These are phyloP conservation scores for Holotrichia oblita DNA, from an alignment of 1,140 invertebrate genomes.

Conservation along the genomic window DNA sequence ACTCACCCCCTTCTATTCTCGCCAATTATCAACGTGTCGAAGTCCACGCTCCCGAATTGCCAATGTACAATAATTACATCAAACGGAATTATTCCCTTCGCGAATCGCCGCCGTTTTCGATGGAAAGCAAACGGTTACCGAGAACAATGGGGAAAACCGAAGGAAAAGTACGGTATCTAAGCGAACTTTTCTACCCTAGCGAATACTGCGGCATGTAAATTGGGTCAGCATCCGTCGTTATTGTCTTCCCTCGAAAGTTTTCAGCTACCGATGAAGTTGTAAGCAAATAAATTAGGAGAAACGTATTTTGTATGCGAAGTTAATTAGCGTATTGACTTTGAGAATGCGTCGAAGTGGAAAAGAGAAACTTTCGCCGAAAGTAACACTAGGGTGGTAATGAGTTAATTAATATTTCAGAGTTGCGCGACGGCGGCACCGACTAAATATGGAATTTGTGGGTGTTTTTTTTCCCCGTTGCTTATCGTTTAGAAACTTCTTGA, in stretches of 20 bases:
- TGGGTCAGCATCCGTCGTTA: slow-evolving; percentile 11
- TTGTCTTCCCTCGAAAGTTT: not conserved
- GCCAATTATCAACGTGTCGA: slow-evolving; percentile 7
- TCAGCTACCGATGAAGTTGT: slow-evolving; percentile 10
- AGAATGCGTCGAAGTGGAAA: not conserved
- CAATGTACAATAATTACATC: slow-evolving; percentile 26
- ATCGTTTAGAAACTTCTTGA: not conserved
- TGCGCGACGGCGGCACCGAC: not conserved
- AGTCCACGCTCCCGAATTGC: not conserved
- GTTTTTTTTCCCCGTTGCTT: not conserved
- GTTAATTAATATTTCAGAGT: not conserved
- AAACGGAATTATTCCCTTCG: slow-evolving; percentile 8
- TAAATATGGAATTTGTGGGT: not conserved
- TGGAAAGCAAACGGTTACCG: not conserved
- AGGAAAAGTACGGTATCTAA: not conserved
- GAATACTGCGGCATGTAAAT: slow-evolving; percentile 5
- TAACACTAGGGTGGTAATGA: not conserved
- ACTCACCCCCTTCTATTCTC: not conserved
- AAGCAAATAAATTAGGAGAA: slow-evolving; percentile 30
- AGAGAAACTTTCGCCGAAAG: not conserved
- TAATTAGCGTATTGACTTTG: slow-evolving; percentile 17
- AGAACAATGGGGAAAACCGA: not conserved
- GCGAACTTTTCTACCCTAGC: slow-evolving; percentile 15
- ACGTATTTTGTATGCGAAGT: slow-evolving; percentile 9
- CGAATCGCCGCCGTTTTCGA: not conserved